Evolutionary conservation across 2,113 vertebrate genomes (phyloP).

Genomic region (Emydura subglobosa): DNA sequence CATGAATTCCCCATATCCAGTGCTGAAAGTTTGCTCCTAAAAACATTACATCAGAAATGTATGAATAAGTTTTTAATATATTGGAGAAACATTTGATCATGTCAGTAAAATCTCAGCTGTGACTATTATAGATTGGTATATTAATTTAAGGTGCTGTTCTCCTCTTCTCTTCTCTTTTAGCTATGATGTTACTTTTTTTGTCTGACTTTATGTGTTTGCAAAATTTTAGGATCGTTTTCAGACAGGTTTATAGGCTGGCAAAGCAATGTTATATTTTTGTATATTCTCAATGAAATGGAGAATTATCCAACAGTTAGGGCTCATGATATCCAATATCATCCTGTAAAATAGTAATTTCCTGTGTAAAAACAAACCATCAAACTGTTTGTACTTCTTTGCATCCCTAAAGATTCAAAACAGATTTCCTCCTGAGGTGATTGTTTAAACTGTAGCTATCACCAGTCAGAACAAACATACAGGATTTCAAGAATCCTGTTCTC

Average conservation of each 20-base stretch:
- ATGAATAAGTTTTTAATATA: neutral
- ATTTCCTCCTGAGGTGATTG: slow-evolving; percentile 20
- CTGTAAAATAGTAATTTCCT: slow-evolving; percentile 42
- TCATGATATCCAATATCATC: slow-evolving; percentile 14
- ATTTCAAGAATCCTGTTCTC: neutral
- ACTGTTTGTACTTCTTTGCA: neutral
- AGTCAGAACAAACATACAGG: slow-evolving; percentile 15
- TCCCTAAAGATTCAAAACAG: slow-evolving; percentile 24
- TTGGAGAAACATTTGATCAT: neutral
- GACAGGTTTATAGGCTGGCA: neutral
- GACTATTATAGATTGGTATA: neutral
- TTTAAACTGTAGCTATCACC: neutral
- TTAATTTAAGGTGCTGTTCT: neutral
- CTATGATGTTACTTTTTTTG: neutral
- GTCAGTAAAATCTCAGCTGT: neutral
- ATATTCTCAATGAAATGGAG: neutral
- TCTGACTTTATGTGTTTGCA: neutral
- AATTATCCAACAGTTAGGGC: slow-evolving; percentile 1
- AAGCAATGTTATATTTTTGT: neutral
- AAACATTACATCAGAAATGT: neutral
- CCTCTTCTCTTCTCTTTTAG: neutral
- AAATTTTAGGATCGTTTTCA: slow-evolving; percentile 18
- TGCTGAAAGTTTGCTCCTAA: neutral
- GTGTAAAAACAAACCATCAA: slow-evolving; percentile 26
- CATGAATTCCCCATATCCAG: neutral